Evolutionary conservation across 2,113 vertebrate genomes (phyloP), one percentile per base, ranked within the genome.

Genomic region (Callionymus lyra): DNA sequence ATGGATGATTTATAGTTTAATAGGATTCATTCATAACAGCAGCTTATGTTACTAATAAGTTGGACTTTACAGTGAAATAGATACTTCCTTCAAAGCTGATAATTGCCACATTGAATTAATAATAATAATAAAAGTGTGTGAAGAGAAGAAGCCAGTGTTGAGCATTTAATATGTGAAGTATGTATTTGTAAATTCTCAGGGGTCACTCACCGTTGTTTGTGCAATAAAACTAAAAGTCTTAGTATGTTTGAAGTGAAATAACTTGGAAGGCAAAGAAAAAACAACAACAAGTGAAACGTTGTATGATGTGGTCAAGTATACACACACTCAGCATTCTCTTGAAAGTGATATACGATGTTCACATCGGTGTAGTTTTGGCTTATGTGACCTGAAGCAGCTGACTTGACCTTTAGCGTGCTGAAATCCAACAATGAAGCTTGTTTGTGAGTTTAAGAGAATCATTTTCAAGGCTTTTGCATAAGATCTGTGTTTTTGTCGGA

Each of bases 291-390:
- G 21, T 27, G 21, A 17, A 32, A 54, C 35, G 27, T 19, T 33
- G 15, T 15, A 16, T 46, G 27, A 52, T 45, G 12, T 55, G 44
- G 38, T 5, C n/a, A n/a, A n/a, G 37, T 38, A 38, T 56, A 55
- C 38, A 38, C 53, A 53, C 59, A 59, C 59, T 72, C 42, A 38
- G 10, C 54, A 33, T 55, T 66, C 47, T 71, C 61, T 44, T 63
- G 43, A 34, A 37, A 33, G 42, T 51, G 36, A 32, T 60, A 38
- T 44, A 39, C 18, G 37, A 44, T 43, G 41, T 50, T 44, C 34
- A 46, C 16, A 41, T 50, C 43, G 61, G 16, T 52, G 42, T 39
- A 53, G 49, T 49, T 68, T 48, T 18, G 44, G 50, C 39, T 48
- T 37, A 17, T 45, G 53, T 58, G 38, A 54, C 40, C 50, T 48